A percentile compares a stretch with the other conserved stretches of the same genome.
These are phyloP conservation scores for Caenorhabditis briggsae DNA, from an alignment of 1,140 invertebrate genomes.

Conservation along the genomic window DNA sequence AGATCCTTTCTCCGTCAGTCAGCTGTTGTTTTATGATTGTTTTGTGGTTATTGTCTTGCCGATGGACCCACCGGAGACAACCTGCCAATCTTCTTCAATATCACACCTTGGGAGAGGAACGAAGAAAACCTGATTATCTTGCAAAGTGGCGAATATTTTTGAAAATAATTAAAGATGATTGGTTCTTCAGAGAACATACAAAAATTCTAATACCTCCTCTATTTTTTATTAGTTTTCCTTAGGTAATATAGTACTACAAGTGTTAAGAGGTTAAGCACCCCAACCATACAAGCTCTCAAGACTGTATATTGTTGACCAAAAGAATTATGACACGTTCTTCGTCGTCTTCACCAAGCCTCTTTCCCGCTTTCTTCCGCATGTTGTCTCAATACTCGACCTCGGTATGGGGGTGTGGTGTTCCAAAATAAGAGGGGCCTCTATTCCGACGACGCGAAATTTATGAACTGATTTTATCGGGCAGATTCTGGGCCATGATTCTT, in stretches of 20 bases:
- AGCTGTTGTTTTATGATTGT: constrained; percentile 53
- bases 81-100: not conserved
- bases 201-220: not conserved
- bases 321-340: constrained; percentile 46
- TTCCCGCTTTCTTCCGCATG: constrained; percentile 1
- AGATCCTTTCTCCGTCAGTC: not conserved
- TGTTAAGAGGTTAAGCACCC: constrained; percentile 45
- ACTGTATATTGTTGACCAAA: constrained; percentile 38
- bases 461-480: constrained; percentile 44
- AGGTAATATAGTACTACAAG: constrained; percentile 27
- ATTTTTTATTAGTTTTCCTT: not conserved
- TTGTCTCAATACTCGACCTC: constrained; percentile 46
- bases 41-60: constrained; percentile 40
- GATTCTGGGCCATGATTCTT: constrained; percentile 16
- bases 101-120: constrained; percentile 8
- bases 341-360: constrained; percentile 25
- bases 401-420: not conserved
- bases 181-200: too few species aligned
- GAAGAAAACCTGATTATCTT: too few species aligned
- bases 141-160: too few species aligned
- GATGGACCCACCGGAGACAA: not conserved
- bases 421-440: not conserved
- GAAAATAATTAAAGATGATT: too few species aligned
- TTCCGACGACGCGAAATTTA: constrained; percentile 33
- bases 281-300: constrained; percentile 25